These are phyloP conservation scores for Phoxinus phoxinus DNA, from an alignment of 2,113 vertebrate genomes.

Conservation along the genomic window DNA sequence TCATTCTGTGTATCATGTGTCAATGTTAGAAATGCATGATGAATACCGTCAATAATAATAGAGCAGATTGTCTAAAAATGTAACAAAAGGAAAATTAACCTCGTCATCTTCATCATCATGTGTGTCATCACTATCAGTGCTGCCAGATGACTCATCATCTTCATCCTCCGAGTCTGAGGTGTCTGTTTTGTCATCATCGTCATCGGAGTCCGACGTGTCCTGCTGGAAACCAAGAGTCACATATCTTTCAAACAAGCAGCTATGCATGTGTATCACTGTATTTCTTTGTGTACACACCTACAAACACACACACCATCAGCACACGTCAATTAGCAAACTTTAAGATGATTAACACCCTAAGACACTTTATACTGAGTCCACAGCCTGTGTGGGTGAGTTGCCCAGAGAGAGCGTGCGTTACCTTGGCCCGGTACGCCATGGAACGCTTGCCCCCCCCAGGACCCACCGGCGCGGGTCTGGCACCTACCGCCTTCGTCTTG, in stretches of 20 bases:
- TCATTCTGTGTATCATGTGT: constrained; percentile 66
- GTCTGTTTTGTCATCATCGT: constrained; percentile 74
- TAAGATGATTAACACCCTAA: not conserved
- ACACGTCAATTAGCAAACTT: not conserved
- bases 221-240: constrained; percentile 67
- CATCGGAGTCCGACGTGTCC: constrained; percentile 75
- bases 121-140: constrained; percentile 72
- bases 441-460: constrained; percentile 72
- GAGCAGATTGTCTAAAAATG: not conserved
- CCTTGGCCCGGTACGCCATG: constrained; percentile 81
- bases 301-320: not conserved
- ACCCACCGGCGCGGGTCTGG: constrained; percentile 63
- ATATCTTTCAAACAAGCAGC: constrained; percentile 46
- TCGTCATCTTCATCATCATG: constrained; percentile 69
- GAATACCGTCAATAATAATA: not conserved
- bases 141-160: constrained; percentile 75
- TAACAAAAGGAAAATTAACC: constrained; percentile 49
- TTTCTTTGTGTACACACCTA: not conserved
- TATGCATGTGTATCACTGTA: not conserved
- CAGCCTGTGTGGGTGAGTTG: constrained; percentile 41
- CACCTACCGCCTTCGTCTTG: constrained; percentile 71
- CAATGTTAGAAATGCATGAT: constrained; percentile 1
- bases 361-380: constrained; percentile 6
- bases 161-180: constrained; percentile 75
- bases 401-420: constrained; percentile 61